Conservation (phyloP, 1,140 invertebrate genomes). For the Macrotrachela quadricornifera region DNA sequence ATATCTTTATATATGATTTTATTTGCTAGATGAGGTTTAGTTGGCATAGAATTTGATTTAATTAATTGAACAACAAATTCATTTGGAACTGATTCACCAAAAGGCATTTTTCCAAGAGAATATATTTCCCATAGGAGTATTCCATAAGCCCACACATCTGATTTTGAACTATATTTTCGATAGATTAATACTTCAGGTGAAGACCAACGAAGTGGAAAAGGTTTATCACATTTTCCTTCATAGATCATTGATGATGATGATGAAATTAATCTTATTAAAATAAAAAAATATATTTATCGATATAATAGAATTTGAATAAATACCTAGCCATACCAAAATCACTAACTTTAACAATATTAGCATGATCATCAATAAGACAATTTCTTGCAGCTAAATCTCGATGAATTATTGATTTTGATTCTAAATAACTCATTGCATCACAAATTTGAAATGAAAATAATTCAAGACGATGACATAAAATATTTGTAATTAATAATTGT, state of each 20-base stretch:
- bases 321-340: too few relatives aligned
- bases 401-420: slow-evolving; percentile 66
- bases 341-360: slow-evolving; percentile 21
- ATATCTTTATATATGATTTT: too few relatives aligned
- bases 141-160: slow-evolving; percentile 99
- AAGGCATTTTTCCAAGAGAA: slow-evolving; percentile 94
- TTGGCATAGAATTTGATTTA: too few relatives aligned
- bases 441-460: slow-evolving; percentile 51
- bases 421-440: slow-evolving; percentile 93
- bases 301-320: too few relatives aligned
- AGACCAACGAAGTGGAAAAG: slow-evolving; percentile 68
- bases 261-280: too few relatives aligned
- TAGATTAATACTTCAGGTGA: slow-evolving; percentile 96
- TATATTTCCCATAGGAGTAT: slow-evolving; percentile 98
- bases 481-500: slow-evolving; percentile 59
- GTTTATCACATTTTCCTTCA: too few relatives aligned
- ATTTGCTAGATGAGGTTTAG: too few relatives aligned
- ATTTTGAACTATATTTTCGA: slow-evolving; percentile 95
- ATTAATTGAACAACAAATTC: too few relatives aligned
- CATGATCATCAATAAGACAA: slow-evolving; percentile 77
- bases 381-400: slow-evolving; percentile 44
- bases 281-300: too few relatives aligned
- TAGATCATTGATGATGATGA: too few relatives aligned
- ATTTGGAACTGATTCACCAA: too few relatives aligned
- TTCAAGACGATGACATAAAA: slow-evolving; percentile 75